Evolutionary conservation across 92 coral and sea anemone genomes (phyloP).

Genomic region (Paramuricea clavata): DNA sequence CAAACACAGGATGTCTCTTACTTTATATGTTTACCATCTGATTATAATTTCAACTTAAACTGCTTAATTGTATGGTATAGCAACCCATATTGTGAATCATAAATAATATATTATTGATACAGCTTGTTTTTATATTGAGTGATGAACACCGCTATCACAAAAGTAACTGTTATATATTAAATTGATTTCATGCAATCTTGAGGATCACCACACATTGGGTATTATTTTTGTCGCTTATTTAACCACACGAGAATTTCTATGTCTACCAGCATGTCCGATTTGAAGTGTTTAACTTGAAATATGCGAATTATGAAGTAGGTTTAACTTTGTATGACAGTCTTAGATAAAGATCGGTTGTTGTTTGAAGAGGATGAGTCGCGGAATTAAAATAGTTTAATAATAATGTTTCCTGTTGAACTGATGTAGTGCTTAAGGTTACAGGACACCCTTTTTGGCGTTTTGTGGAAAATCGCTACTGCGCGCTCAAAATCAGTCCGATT

Average conservation of each 20-base stretch:
- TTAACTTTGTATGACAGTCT: neutral
- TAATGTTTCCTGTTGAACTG: neutral
- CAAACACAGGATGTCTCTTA: neutral
- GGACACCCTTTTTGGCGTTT: too few relatives aligned
- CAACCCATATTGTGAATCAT: neutral
- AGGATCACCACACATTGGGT: neutral
- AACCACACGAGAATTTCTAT: slow-evolving; percentile 10
- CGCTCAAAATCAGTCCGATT: too few relatives aligned
- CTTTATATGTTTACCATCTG: slow-evolving; percentile 7
- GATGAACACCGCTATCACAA: neutral
- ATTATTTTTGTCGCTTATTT: slow-evolving; percentile 26
- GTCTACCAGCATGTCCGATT: neutral
- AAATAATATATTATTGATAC: neutral
- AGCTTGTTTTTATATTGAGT: neutral
- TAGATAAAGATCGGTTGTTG: neutral
- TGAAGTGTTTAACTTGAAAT: neutral
- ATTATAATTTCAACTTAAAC: neutral
- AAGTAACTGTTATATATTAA: too few relatives aligned
- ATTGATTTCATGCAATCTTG: neutral
- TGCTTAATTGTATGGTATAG: neutral
- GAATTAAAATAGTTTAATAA: neutral
- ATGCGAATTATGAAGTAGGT: neutral
- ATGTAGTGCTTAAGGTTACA: too few relatives aligned
- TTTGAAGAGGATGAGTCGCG: neutral
- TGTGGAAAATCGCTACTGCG: too few relatives aligned